Conservation (phyloP, 2,888 invertebrate species). For the Chouioia cunea region DNA sequence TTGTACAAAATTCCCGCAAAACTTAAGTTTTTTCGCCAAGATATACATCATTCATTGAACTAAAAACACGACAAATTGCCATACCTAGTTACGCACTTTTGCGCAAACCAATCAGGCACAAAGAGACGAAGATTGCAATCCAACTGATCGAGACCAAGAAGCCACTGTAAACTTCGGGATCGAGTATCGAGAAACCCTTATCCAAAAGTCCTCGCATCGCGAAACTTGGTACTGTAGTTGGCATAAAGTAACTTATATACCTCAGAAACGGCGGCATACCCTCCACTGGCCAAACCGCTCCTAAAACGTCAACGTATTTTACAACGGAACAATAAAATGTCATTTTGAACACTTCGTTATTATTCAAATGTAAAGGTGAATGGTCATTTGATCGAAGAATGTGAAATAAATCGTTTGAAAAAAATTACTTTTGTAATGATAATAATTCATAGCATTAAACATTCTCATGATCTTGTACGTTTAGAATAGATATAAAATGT, state of each 20-base stretch:
- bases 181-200: constrained; percentile 79
- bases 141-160: constrained; percentile 78
- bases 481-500: no score
- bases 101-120: constrained; percentile 72
- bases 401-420: no score
- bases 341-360: no score
- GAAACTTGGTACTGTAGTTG: constrained; percentile 84
- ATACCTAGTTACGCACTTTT: not conserved
- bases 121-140: constrained; percentile 73
- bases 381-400: no score
- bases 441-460: no score
- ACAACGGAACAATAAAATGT: no score
- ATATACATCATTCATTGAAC: not conserved
- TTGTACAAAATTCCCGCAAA: no score
- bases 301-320: constrained; percentile 62
- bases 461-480: no score
- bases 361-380: no score
- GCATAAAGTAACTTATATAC: constrained; percentile 76
- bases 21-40: no score
- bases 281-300: constrained; percentile 79
- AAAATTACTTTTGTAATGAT: no score
- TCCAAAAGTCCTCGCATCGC: constrained; percentile 82
- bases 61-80: not conserved
- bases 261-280: constrained; percentile 76
- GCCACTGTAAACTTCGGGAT: constrained; percentile 81